Conservation (phyloP, 2,113 vertebrate genomes). For the Upupa epops region DNA sequence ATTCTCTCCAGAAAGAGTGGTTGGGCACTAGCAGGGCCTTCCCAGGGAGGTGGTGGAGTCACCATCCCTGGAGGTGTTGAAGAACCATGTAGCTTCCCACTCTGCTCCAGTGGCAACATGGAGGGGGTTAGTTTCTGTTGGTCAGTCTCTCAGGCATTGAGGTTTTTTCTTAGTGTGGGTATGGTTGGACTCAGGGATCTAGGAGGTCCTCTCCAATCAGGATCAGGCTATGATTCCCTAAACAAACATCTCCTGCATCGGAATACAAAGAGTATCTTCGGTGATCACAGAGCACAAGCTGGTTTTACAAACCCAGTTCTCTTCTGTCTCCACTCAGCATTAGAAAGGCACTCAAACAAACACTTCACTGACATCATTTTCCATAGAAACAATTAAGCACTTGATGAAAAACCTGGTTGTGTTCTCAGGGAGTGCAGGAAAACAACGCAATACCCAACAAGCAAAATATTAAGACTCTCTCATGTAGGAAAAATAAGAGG, state of each 20-base stretch:
- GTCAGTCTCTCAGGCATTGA: too few relatives aligned
- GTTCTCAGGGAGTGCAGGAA: not conserved
- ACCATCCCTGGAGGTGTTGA: too few relatives aligned
- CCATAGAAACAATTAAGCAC: not conserved
- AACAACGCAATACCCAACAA: not conserved
- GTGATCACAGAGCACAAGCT: not conserved
- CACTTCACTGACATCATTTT: not conserved
- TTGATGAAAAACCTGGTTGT: not conserved
- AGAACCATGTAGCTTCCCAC: too few relatives aligned
- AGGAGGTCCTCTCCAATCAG: too few relatives aligned
- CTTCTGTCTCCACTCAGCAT: not conserved
- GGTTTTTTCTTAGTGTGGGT: too few relatives aligned
- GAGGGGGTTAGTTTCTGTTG: too few relatives aligned
- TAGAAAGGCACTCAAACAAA: not conserved
- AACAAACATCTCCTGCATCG: not conserved
- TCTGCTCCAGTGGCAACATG: too few relatives aligned
- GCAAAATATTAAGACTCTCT: not conserved
- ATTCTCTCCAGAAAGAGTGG: too few relatives aligned
- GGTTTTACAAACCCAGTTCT: not conserved
- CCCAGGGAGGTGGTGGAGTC: too few relatives aligned
- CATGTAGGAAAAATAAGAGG: not conserved
- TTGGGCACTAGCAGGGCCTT: too few relatives aligned
- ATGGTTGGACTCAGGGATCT: too few relatives aligned
- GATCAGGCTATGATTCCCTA: too few relatives aligned
- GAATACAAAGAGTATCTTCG: not conserved